A percentile compares a stretch with the other conserved stretches of the same genome.
Evolutionary conservation across 2,797 vertebrate genomes (phyloP).

Genomic region (Rhynchonycteris naso): DNA sequence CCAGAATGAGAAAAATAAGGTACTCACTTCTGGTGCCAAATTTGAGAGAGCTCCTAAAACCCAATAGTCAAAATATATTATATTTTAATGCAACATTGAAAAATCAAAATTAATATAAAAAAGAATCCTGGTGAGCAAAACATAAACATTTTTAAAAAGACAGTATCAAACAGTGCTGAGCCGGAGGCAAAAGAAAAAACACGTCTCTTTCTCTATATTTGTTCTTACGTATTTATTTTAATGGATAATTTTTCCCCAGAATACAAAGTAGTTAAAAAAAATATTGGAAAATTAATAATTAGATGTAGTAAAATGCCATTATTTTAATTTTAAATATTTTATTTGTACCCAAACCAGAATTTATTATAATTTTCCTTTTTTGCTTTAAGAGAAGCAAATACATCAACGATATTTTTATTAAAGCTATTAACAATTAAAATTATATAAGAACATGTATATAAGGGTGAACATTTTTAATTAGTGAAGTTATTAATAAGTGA

Average conservation of each 20-base stretch:
- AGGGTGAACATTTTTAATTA: background rate
- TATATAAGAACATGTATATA: background rate
- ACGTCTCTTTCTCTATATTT: background rate
- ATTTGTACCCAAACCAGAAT: background rate
- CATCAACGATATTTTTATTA: background rate
- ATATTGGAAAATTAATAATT: conserved; percentile 4
- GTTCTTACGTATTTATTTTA: conserved; percentile 33
- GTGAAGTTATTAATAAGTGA: background rate
- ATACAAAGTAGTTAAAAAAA: conserved; percentile 10
- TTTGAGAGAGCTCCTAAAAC: background rate
- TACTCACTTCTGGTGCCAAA: background rate
- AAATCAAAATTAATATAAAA: conserved; percentile 32
- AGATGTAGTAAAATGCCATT: background rate
- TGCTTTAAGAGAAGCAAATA: conserved; percentile 2
- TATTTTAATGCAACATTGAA: background rate
- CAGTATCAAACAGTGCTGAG: background rate
- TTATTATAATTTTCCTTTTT: background rate
- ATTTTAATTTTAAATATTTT: conserved; percentile 39
- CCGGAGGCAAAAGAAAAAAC: background rate
- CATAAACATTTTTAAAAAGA: background rate
- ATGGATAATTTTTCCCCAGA: background rate
- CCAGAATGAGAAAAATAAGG: background rate
- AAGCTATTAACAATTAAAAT: background rate
- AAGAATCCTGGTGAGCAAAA: background rate
- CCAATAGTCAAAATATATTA: background rate